phyloP scores from a whole-genome alignment of 2,888 invertebrate genomes.

The Azorinus chamasolen region DNA sequence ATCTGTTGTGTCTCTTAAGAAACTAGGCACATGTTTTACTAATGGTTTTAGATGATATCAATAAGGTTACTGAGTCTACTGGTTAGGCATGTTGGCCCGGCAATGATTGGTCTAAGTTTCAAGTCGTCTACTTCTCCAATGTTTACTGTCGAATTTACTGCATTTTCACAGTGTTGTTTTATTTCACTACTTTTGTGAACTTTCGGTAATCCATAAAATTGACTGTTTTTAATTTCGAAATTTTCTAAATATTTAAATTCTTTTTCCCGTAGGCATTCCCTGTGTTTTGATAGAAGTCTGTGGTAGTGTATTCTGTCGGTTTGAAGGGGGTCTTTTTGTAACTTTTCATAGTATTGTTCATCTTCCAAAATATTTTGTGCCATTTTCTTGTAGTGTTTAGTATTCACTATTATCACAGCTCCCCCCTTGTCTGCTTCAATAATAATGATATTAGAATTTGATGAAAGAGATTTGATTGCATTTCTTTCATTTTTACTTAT shows the following conservation, averaged over 20 bases:
- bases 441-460: background rate
- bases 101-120: background rate
- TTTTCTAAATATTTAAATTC: background rate
- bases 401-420: background rate
- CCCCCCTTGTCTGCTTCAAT: conserved; percentile 13
- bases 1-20: conserved; percentile 37
- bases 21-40: conserved; percentile 30
- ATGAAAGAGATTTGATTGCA: background rate
- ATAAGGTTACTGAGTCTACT: conserved; percentile 38
- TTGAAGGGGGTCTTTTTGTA: too few species aligned
- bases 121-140: background rate
- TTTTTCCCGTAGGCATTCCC: too few species aligned
- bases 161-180: background rate
- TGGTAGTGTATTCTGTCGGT: too few species aligned
- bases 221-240: background rate
- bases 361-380: background rate
- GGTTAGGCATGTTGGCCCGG: conserved; percentile 36
- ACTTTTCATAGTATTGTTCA: background rate
- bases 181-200: background rate
- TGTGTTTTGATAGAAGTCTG: too few species aligned
- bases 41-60: conserved; percentile 42
- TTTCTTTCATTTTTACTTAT: too few species aligned
- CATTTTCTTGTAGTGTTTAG: conserved; percentile 6
- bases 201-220: conserved; percentile 2
- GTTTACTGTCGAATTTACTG: background rate